Conservation (phyloP, 2,797 vertebrate genomes). For the Myioborus miniatus region DNA sequence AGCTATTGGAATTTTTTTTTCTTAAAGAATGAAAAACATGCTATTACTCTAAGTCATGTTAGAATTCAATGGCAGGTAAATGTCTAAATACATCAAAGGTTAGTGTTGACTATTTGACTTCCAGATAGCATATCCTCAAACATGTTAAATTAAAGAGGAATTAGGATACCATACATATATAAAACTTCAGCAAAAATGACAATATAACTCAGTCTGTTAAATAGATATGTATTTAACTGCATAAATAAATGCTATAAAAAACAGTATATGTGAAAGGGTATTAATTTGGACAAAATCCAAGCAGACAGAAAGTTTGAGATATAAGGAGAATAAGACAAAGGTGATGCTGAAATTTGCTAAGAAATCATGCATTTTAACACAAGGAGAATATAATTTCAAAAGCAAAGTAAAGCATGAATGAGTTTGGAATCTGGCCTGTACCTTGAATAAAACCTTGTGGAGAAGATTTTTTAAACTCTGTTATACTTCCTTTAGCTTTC, state of each 20-base stretch:
- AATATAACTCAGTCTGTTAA: neutral
- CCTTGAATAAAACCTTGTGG: neutral
- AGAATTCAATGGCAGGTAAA: neutral
- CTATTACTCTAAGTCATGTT: neutral
- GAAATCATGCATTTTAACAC: rapidly evolving
- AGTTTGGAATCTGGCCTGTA: neutral
- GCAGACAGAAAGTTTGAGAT: neutral
- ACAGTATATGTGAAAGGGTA: neutral
- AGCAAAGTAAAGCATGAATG: neutral
- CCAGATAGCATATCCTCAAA: neutral
- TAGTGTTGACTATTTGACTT: neutral
- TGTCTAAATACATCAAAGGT: neutral
- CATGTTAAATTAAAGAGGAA: neutral
- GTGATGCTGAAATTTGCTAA: neutral
- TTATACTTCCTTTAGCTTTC: neutral
- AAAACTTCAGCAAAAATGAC: neutral
- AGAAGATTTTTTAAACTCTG: neutral
- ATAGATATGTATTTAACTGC: neutral
- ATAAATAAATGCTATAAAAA: neutral
- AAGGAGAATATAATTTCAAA: neutral
- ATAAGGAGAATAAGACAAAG: neutral
- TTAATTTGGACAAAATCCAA: neutral
- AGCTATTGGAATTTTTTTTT: neutral
- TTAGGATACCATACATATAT: neutral
- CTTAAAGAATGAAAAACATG: neutral